Percentiles rank a stretch among this genome's conserved stretches.
Evolutionary conservation across 2,888 invertebrate genomes (phyloP).

Genomic region (Venustoraphidia nigricollis): DNA sequence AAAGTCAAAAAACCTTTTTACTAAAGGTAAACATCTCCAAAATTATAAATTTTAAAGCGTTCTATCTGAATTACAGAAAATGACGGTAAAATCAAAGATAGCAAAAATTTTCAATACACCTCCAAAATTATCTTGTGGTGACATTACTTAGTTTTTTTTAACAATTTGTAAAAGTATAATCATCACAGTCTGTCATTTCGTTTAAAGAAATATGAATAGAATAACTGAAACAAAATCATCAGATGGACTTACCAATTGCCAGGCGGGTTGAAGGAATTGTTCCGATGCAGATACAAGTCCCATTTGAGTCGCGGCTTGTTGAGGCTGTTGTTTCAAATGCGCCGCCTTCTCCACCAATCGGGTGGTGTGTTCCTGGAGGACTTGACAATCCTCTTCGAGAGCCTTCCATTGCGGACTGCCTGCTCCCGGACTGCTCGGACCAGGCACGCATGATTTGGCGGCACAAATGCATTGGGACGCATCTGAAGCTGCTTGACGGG

Average conservation of each 20-base stretch:
- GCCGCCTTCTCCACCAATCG: slow-evolving; percentile 53
- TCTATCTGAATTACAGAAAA: too few relatives aligned
- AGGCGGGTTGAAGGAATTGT: slow-evolving; percentile 41
- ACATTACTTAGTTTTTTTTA: too few relatives aligned
- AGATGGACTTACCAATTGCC: slow-evolving; percentile 2
- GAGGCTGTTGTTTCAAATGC: slow-evolving; percentile 28
- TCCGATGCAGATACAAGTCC: slow-evolving; percentile 72
- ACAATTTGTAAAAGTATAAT: too few relatives aligned
- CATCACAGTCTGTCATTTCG: too few relatives aligned
- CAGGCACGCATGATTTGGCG: slow-evolving; percentile 62
- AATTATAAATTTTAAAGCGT: too few relatives aligned
- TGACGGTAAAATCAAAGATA: too few relatives aligned
- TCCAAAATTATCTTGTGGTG: too few relatives aligned
- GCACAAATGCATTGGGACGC: slow-evolving; percentile 86
- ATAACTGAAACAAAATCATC: slow-evolving; percentile 1
- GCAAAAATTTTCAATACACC: too few relatives aligned
- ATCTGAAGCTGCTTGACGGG: slow-evolving; percentile 72
- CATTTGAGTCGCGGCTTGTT: slow-evolving; percentile 59
- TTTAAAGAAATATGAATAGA: too few relatives aligned
- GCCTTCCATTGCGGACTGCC: slow-evolving; percentile 50
- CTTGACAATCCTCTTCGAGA: slow-evolving; percentile 54
- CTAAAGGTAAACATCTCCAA: too few relatives aligned
- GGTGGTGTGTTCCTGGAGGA: slow-evolving; percentile 65
- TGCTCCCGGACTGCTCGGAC: slow-evolving; percentile 50
- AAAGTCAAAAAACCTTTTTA: too few relatives aligned